Evolutionary conservation across 2,113 vertebrate genomes (phyloP), one percentile per base, ranked within the genome.

Genomic region (Xenopus borealis): DNA sequence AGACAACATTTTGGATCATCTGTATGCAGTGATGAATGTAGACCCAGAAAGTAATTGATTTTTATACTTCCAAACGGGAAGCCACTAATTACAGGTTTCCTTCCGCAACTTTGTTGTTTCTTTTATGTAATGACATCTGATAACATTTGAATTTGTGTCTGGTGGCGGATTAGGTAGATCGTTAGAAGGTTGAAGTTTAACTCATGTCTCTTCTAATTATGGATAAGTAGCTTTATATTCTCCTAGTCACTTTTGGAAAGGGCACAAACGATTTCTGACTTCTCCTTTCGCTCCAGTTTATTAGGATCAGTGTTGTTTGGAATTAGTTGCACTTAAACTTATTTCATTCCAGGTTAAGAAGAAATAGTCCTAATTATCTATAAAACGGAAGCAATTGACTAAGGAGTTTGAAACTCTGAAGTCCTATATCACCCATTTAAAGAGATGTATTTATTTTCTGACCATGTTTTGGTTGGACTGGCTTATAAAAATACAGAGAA

Each of bases 61-160:
- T 40, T 59, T 20, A 59, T 12, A 17, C 27, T 19, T 46, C 9
- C 14, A 74, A 8, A 74, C 59, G 44, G 66, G 40, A 61, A 55
- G 19, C 2, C 40, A 27, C 40, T 67, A 74, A 67, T 67, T 23
- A 45, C 30, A 30, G 4, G 46, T 74, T 47, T 74, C 33, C 63
- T 74, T 66, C 14, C 53, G 10, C 14, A 27, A 16, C 72, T 58
- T 45, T 61, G 57, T 44, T 71, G 27, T 61, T 46, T 66, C 40
- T 46, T 30, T n/a, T 18, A 44, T 58, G 62, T 45, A 62, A 73
- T 45, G 19, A 73, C 62, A 67, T 74, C 40, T 46, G 64, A 74
- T 59, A 59, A 55, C 33, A 46, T 57, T n/a, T 45, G 10, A 59
- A 27, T 17, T 45, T 10, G 14, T 46, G 30, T 4, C 47, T 19